Evolutionary conservation across 2,888 invertebrate species (phyloP), one percentile per base, ranked within the genome.

Genomic region (Ophion obscuratus): DNA sequence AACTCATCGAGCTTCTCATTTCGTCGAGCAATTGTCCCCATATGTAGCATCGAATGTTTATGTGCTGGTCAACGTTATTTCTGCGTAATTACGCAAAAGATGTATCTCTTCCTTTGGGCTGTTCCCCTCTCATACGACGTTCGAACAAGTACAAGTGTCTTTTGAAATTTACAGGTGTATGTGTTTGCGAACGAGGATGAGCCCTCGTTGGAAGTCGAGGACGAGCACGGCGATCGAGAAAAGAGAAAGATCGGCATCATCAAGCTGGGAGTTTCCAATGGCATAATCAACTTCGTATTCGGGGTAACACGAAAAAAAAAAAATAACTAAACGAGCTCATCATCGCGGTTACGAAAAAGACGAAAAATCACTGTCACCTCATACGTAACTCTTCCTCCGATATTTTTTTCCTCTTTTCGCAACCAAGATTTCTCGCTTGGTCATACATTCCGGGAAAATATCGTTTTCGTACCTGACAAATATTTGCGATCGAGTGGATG

Each of bases 251-350:
- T 97, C 90, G 97, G 97, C 91, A 95, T 96, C 77, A 94, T 95
- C 89, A 96, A 96, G 92, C 96, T 96, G 91, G 97, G 97, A 91
- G 96, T 97, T 91, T 97, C 97, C 94, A 97, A 97, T 94, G 97
- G 97, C 75, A 95, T 97, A 88, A 95, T 97, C 92, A 97, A 97
- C 93, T 97, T 97, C 94, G 97, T 97, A 59, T 97, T 97, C 93
- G 97, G 97, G 94, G 97, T 97, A 96, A 97, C 95, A 95, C 17
- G 17, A 85, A 77, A 66, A 14, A 4, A 20, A 68, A 40, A 7
- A 40, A 40, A 40, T 7, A 47, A 6, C n/a, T 24, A 17, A 53
- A 76, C 64, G 44, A 57, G 68, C 59, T 77, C 62, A 47, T 24
- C 24, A 80, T 40, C 11, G 61, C 27, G 17, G 59, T 76, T 75